These are phyloP conservation scores for Heliconius aoede DNA, from an alignment of 2,888 invertebrate species.

Conservation along the genomic window DNA sequence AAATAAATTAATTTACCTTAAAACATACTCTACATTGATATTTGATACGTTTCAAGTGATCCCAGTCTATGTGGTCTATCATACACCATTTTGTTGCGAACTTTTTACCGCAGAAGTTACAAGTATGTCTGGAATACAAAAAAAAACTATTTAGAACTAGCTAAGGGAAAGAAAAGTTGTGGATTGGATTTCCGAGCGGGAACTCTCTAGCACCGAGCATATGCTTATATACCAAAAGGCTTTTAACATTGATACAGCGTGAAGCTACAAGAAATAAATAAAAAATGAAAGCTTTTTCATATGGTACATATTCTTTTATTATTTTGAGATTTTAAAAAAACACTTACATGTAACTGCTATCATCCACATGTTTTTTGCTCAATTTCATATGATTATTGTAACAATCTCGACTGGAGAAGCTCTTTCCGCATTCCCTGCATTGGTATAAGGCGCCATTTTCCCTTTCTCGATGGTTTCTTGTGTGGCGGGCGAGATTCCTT, in stretches of 20 bases:
- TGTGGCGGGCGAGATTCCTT: conserved; percentile 71
- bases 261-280: too few species aligned
- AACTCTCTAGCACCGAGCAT: too few species aligned
- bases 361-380: conserved; percentile 71
- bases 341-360: conserved; percentile 68
- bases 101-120: conserved; percentile 74
- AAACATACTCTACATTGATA: conserved; percentile 74
- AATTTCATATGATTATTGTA: conserved; percentile 75
- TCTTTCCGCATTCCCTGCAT: conserved; percentile 68
- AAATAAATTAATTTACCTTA: conserved; percentile 59
- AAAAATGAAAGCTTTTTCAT: too few species aligned
- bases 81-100: conserved; percentile 76
- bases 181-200: too few species aligned
- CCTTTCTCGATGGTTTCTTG: conserved; percentile 69
- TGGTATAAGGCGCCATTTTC: conserved; percentile 67
- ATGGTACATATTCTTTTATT: too few species aligned
- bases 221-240: too few species aligned
- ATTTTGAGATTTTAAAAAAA: background rate
- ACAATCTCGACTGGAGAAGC: conserved; percentile 71
- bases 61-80: conserved; percentile 78
- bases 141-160: background rate
- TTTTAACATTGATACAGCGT: too few species aligned
- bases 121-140: conserved; percentile 60
- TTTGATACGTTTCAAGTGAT: conserved; percentile 72
- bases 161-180: too few species aligned